Evolutionary conservation across 2,797 vertebrate species (phyloP), one percentile per base, ranked within the genome.

Genomic region (Myripristis jacobus): DNA sequence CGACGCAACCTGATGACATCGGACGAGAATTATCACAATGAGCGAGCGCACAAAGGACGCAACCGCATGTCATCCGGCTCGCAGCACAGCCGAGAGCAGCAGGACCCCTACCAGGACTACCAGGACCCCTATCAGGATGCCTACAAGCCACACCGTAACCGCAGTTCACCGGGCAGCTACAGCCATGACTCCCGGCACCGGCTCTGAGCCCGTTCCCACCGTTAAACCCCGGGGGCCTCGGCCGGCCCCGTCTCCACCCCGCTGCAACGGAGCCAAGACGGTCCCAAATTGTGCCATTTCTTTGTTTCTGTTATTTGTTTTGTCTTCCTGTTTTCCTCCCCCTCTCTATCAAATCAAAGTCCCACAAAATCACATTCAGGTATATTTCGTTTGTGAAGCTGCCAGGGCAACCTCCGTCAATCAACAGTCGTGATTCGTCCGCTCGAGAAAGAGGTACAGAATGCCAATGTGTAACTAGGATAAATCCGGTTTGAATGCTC

Each of bases 41-140:
- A 98, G 90, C 95, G 96, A 83, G 96, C 96, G 71, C 96, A 96
- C 86, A 98, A 97, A 93, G 97, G 96, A 92, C 95, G 95, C 60
- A 97, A 96, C 91, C 96, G 96, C 87, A 93, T 96, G 94, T 97
- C 96, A 59, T 95, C 96, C 47, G 95, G 95, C 88, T 96, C 96
- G 13, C 96, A 97, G 92, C 96, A 97, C 48, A 95, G 96, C 93
- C 94, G 96, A 75, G 95, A 96, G 81, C 96, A 95, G 48, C 95
- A 96, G 91, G 97, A 98, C 87, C 96, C 96, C 87, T 98, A 98
- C 70, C 93, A 94, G 88, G 93, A 93, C 81, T 97, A 96, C 91
- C 94, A 97, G 78, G 97, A 98, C 92, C 95, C 96, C 10, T 98
- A 97, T 94, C 97, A 97, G 96, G 98, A 99, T 94, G 93, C 96